Base-by-base conservation (phyloP, 53 echinoderm and acorn worm species). In the Stichopus horrens region DNA sequence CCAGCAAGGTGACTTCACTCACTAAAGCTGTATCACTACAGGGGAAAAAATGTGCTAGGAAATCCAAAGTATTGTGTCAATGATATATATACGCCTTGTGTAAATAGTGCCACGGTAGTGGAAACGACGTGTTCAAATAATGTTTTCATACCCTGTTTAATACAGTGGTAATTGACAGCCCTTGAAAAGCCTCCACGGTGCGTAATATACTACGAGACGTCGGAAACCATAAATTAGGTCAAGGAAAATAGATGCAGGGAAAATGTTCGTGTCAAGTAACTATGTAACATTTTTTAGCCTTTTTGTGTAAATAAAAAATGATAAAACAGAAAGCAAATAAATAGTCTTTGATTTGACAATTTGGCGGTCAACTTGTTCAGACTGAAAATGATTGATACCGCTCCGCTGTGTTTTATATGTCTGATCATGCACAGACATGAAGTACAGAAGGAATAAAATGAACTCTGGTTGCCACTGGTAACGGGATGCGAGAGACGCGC, bases 221-320 rank as follows among this genome's bases (percentile, higher is more conserved):
- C 18, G 71, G 18, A 71, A 71, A 16, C 71, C 71, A 71, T 71
- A 71, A 71, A 71, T 71, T 71, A 71, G 71, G 71, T 6, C 71
- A 18, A 37, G 37, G 71, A 18, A 71, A 71, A 71, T 71, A 71
- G 71, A 18, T 71, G 81, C 55, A 58, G 16, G 81, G 18, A 53
- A 81, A 56, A 81, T 81, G 81, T 58, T 57, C 56, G 53, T 81
- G 81, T 81, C 81, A 81, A 56, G 81, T 53, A 71, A 71, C 71
- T 71, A 71, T 71, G 71, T 71, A 18, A 63, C 11, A 13, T 13
- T 63, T 63, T 63, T 37, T n/a, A n/a, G n/a, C n/a, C 16, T 16
- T 71, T 16, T 71, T n/a, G 37, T 37, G 37, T 37, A 37, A 37
- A 37, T 13, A 7, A 71, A 71, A 18, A 71, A 71, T 16, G 18